Percentiles rank a stretch among this genome's conserved stretches.
These are phyloP conservation scores for Anableps anableps DNA, from an alignment of 2,797 vertebrate species.

Conservation along the genomic window DNA sequence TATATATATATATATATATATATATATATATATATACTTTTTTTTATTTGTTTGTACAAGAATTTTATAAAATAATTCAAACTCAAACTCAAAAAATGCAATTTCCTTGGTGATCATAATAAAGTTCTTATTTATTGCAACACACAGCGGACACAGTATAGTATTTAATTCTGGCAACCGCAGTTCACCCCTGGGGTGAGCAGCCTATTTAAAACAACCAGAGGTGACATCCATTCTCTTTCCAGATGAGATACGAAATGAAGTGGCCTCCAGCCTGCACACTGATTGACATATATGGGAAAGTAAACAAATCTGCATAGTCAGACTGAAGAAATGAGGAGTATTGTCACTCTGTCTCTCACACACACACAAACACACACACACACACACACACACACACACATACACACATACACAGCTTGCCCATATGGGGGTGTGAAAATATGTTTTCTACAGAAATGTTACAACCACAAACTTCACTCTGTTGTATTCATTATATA, in stretches of 20 bases:
- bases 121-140: neutral
- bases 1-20: no score
- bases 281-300: neutral
- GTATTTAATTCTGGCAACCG: slow-evolving; percentile 1
- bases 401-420: neutral
- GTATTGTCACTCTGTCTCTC: neutral
- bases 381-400: neutral
- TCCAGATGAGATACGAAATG: slow-evolving; percentile 2
- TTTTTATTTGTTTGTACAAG: neutral
- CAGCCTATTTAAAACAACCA: slow-evolving; percentile 10
- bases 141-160: neutral
- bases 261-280: neutral
- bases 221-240: slow-evolving; percentile 1
- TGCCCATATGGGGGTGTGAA: neutral
- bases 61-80: neutral
- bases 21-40: no score
- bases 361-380: neutral
- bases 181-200: neutral
- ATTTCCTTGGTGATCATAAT: neutral
- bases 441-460: neutral
- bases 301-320: neutral
- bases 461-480: neutral
- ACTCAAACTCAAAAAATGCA: neutral
- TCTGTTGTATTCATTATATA: neutral
- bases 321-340: neutral